These are phyloP conservation scores for Alitta virens DNA, from an alignment of 2,888 invertebrate species.

Conservation along the genomic window DNA sequence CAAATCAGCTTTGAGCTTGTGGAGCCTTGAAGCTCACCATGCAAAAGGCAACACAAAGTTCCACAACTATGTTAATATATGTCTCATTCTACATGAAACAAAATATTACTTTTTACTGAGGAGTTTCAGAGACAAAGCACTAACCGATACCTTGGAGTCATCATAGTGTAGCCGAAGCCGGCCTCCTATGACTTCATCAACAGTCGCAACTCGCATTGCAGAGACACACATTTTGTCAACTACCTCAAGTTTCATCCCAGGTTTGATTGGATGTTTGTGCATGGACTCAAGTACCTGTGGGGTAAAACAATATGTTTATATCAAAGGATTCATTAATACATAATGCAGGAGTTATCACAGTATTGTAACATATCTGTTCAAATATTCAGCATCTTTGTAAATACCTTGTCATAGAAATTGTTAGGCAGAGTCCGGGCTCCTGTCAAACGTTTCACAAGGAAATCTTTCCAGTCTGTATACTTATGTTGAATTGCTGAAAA, in stretches of 20 bases:
- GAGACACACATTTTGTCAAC: conserved; percentile 95
- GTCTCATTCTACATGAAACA: no score
- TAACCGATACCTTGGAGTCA: conserved; percentile 58
- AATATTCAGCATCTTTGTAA: no score
- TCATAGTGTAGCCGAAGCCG: conserved; percentile 82
- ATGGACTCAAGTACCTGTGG: conserved; percentile 3
- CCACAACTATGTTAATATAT: no score
- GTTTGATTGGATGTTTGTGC: conserved; percentile 26
- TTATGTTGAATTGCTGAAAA: conserved; percentile 78
- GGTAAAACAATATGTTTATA: not conserved
- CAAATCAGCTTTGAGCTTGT: no score
- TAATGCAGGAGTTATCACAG: no score
- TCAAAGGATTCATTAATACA: no score
- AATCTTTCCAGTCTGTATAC: conserved; percentile 94
- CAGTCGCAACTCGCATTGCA: conserved; percentile 81
- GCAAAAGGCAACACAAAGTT: no score
- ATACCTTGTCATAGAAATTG: conserved; percentile 80
- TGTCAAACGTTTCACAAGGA: conserved; percentile 84
- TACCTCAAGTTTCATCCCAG: conserved; percentile 85
- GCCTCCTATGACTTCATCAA: conserved; percentile 88
- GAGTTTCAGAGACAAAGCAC: no score
- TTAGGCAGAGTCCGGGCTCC: conserved; percentile 93
- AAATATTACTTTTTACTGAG: no score
- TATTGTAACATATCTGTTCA: no score
- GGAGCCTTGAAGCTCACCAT: no score